Conservation (phyloP, 1,140 invertebrate genomes). For the Heliconius himera region DNA sequence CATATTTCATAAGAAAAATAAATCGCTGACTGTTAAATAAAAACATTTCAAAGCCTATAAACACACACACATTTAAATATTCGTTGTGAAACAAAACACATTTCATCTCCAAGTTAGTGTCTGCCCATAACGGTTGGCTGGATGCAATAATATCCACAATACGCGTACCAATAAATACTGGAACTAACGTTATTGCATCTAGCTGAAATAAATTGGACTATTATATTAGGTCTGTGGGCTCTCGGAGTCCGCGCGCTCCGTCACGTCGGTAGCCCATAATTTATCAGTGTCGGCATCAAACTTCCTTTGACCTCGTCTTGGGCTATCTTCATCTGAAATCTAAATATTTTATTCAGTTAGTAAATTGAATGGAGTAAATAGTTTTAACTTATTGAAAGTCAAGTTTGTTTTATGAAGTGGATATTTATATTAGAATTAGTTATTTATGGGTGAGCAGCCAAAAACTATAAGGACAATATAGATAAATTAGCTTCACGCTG, state of each 20-base stretch:
- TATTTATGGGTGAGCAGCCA: too few relatives aligned
- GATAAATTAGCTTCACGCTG: too few relatives aligned
- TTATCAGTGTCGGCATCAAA: slow-evolving; percentile 28
- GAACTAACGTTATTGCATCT: slow-evolving; percentile 24
- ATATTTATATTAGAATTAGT: neutral
- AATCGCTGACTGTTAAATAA: neutral
- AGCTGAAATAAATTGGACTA: slow-evolving; percentile 19
- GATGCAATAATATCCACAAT: slow-evolving; percentile 24
- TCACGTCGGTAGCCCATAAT: slow-evolving; percentile 14
- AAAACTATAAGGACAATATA: too few relatives aligned
- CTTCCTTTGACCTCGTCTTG: slow-evolving; percentile 18
- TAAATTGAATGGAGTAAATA: slow-evolving; percentile 4
- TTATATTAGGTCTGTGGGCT: slow-evolving; percentile 21
- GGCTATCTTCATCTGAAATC: slow-evolving; percentile 9
- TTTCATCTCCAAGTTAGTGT: slow-evolving; percentile 18
- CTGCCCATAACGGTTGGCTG: slow-evolving; percentile 21
- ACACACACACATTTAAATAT: neutral
- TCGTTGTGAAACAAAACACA: slow-evolving; percentile 12
- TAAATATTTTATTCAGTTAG: slow-evolving; percentile 4
- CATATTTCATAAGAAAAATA: neutral
- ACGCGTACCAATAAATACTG: slow-evolving; percentile 28
- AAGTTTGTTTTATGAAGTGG: neutral
- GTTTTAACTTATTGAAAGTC: neutral
- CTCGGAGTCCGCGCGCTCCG: slow-evolving; percentile 14
- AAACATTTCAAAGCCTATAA: neutral